Evolutionary conservation across 2,888 invertebrate genomes (phyloP).

Genomic region (Cyrtodaria siliqua): DNA sequence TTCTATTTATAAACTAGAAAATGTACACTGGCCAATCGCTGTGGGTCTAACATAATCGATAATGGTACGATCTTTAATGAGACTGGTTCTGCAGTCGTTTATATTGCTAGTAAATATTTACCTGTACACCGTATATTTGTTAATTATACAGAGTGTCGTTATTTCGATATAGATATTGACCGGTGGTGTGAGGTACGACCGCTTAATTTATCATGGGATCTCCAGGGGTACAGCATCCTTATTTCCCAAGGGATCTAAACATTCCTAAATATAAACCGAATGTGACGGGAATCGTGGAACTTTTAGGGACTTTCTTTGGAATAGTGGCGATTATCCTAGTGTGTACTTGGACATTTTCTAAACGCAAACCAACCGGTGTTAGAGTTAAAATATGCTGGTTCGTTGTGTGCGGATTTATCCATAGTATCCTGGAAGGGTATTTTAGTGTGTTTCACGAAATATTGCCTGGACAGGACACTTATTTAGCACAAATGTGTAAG

Average conservation of each 20-base stretch:
- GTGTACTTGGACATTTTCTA: conserved; percentile 63
- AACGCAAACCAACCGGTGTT: conserved; percentile 56
- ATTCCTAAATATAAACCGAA: conserved; percentile 82
- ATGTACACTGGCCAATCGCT: no score
- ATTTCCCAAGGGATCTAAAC: conserved; percentile 74
- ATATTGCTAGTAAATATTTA: no score
- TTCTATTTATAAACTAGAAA: no score
- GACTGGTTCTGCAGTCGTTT: no score
- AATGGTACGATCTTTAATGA: no score
- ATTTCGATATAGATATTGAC: no score
- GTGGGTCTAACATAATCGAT: no score
- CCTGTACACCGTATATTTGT: no score
- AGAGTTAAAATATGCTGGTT: conserved; percentile 83
- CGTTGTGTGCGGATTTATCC: conserved; percentile 81
- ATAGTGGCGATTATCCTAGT: conserved; percentile 66
- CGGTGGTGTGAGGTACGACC: no score
- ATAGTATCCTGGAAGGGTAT: conserved; percentile 83
- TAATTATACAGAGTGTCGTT: no score
- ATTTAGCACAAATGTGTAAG: conserved; percentile 84
- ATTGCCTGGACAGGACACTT: conserved; percentile 75
- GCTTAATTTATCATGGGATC: no score
- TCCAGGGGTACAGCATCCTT: conserved; percentile 74
- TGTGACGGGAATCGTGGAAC: conserved; percentile 62
- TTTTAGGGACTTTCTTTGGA: conserved; percentile 77
- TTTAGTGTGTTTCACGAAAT: conserved; percentile 79